Percentiles rank a stretch among this genome's conserved stretches.
phyloP scores from a whole-genome alignment of 2,888 invertebrate species.

The Yponomeuta cagnagella region DNA sequence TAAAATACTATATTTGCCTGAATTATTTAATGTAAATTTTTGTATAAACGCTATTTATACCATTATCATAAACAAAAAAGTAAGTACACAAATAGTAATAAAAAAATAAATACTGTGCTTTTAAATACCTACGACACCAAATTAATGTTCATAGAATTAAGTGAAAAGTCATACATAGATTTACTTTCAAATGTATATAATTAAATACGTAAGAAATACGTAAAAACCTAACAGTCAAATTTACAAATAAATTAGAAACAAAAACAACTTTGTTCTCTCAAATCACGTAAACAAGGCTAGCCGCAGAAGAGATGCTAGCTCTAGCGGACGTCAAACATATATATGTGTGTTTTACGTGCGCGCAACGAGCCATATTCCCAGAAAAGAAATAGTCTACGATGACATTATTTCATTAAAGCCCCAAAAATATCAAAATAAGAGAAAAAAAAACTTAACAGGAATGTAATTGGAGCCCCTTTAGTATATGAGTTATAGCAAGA shows the following conservation, averaged over 20 bases:
- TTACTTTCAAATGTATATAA: slow-evolving; percentile 2
- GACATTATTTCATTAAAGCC: no score
- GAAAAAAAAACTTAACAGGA: no score
- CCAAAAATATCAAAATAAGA: no score
- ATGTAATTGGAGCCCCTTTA: background rate
- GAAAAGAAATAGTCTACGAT: no score
- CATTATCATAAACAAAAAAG: no score
- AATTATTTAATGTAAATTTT: no score
- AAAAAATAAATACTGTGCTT: background rate
- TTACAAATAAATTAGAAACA: slow-evolving; percentile 75
- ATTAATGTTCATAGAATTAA: background rate
- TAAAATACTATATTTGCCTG: slow-evolving; percentile 26
- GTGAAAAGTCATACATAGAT: background rate
- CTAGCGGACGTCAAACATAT: background rate
- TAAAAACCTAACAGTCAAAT: slow-evolving; percentile 59
- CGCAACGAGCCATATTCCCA: no score
- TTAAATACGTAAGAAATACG: slow-evolving; percentile 13
- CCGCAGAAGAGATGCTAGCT: slow-evolving; percentile 28
- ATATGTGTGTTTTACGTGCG: no score
- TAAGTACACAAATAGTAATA: background rate
- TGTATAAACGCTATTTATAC: no score
- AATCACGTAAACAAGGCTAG: slow-evolving; percentile 58
- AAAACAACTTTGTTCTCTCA: slow-evolving; percentile 72
- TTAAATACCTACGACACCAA: background rate
- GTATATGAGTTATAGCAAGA: slow-evolving; percentile 30